Conservation (phyloP, 2,797 vertebrate species). For the Pteronotus mesoamericanus region DNA sequence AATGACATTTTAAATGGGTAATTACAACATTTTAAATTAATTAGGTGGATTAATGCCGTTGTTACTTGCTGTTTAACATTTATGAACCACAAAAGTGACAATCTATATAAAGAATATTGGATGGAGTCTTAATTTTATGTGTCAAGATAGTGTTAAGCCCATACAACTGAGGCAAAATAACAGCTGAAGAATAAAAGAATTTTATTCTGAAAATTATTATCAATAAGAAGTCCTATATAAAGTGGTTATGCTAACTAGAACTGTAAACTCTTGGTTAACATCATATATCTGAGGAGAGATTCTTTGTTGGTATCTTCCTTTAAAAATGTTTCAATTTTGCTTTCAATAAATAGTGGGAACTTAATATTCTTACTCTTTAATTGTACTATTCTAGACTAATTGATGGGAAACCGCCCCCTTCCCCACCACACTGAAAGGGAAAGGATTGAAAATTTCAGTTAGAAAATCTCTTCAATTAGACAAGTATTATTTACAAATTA, state of each 20-base stretch:
- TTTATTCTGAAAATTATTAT: conserved; percentile 41
- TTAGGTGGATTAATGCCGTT: conserved; percentile 20
- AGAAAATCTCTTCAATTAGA: not conserved
- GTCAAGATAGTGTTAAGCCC: not conserved
- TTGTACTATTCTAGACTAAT: not conserved
- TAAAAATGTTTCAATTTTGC: not conserved
- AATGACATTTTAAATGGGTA: not conserved
- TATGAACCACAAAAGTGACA: not conserved
- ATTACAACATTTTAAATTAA: conserved; percentile 25
- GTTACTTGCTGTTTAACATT: not conserved
- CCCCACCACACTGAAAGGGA: not conserved
- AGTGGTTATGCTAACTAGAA: not conserved
- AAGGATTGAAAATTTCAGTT: conserved; percentile 22
- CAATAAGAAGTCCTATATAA: not conserved
- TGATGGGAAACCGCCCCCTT: not conserved
- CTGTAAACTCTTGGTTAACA: not conserved
- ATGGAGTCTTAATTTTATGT: conserved; percentile 30
- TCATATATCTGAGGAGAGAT: not conserved
- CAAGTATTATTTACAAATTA: not conserved
- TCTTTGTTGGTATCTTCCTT: not conserved
- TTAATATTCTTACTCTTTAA: conserved; percentile 35
- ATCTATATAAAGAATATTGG: not conserved
- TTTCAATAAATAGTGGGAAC: conserved; percentile 21
- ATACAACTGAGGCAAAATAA: conserved; percentile 26
- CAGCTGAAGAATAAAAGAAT: not conserved